Conservation (phyloP, 30 jellyfish, hydroid and myxozoan species). For the Aurelia sp. region DNA sequence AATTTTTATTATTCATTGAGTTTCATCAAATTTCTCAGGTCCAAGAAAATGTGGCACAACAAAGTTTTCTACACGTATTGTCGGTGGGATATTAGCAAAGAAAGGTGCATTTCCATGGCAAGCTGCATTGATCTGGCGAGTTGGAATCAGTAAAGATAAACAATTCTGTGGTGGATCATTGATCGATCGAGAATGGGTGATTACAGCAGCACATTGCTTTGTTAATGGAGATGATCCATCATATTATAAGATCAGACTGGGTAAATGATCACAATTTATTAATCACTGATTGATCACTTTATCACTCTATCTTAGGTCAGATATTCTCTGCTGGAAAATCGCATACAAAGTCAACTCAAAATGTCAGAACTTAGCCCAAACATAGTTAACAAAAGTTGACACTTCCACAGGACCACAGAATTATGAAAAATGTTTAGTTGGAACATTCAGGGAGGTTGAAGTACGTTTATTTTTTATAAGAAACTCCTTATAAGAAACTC, state of each 20-base stretch:
- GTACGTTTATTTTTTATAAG: no score
- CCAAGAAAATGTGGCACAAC: slow-evolving; percentile 76
- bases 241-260: slow-evolving; percentile 70
- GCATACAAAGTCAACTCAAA: no score
- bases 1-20: background rate
- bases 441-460: no score
- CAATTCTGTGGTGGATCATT: slow-evolving; percentile 96
- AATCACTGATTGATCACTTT: no score
- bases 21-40: slow-evolving; percentile 11
- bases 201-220: slow-evolving; percentile 95
- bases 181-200: slow-evolving; percentile 70
- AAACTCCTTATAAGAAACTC: no score
- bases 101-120: slow-evolving; percentile 96
- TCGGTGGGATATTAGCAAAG: slow-evolving; percentile 83
- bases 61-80: slow-evolving; percentile 80
- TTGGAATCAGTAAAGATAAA: slow-evolving; percentile 73
- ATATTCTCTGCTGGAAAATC: no score
- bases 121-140: slow-evolving; percentile 84
- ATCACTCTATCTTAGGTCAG: no score
- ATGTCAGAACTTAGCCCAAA: no score
- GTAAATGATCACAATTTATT: slow-evolving; percentile 18
- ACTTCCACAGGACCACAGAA: no score
- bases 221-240: slow-evolving; percentile 74
- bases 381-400: no score
- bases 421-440: no score